Percentiles rank a stretch among this genome's conserved stretches.
phyloP scores from a whole-genome alignment of 2,113 vertebrate genomes.

The Chaetura pelagica region DNA sequence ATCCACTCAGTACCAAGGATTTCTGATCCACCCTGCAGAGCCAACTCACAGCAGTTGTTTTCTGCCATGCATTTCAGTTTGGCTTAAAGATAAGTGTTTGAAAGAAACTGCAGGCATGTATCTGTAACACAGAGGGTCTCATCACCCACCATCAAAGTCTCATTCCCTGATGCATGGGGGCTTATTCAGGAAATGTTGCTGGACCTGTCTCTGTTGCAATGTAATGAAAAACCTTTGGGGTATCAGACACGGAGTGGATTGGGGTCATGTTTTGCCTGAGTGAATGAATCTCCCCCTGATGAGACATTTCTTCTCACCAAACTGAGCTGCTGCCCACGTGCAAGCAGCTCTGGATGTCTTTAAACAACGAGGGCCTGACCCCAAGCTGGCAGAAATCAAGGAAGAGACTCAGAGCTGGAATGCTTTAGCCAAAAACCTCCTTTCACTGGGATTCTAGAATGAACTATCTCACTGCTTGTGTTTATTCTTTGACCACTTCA shows the following conservation, averaged over 20 bases:
- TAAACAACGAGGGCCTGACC: background rate
- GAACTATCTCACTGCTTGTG: background rate
- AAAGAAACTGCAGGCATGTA: background rate
- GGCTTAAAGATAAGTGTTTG: background rate
- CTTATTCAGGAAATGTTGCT: background rate
- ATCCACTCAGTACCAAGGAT: background rate
- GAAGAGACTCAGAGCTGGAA: fast-evolving
- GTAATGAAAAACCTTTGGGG: background rate
- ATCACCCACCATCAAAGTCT: background rate
- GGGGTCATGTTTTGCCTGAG: background rate
- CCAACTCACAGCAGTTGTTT: background rate
- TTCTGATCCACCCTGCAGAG: background rate
- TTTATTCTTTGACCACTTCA: background rate
- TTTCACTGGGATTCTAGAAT: background rate
- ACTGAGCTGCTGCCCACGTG: background rate
- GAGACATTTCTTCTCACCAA: background rate
- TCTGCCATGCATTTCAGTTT: background rate
- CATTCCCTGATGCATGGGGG: background rate
- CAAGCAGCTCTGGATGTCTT: background rate
- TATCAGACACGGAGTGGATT: background rate
- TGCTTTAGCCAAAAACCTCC: background rate
- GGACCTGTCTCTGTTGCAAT: background rate
- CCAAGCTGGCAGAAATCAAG: background rate
- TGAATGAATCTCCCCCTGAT: background rate
- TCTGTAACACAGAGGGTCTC: background rate